Evolutionary conservation across 2,113 vertebrate genomes (phyloP).

Genomic region (Tetrao urogallus): DNA sequence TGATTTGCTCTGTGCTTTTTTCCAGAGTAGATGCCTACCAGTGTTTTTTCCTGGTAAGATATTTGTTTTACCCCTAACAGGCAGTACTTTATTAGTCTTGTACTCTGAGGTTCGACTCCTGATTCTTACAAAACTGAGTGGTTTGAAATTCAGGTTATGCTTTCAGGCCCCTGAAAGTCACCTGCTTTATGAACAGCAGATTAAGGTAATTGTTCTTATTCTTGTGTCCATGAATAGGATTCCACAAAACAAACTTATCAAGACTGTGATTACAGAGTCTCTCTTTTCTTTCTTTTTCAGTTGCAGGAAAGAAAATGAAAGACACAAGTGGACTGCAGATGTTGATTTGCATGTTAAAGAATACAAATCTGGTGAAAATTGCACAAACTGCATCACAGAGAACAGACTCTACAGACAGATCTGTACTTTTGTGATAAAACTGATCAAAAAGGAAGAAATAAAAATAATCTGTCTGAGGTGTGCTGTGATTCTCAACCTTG

Average conservation of each 20-base stretch:
- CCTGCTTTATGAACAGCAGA: not conserved
- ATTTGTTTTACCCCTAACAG: not conserved
- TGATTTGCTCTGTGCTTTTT: not conserved
- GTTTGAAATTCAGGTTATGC: not conserved
- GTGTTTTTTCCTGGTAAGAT: not conserved
- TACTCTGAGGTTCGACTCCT: not conserved
- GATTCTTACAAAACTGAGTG: not conserved
- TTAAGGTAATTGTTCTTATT: not conserved
- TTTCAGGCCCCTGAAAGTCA: not conserved
- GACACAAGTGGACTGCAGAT: not conserved
- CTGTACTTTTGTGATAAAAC: not conserved
- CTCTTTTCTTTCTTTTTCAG: not conserved
- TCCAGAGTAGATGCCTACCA: not conserved
- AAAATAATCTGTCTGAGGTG: not conserved
- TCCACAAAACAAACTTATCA: not conserved
- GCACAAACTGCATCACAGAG: not conserved
- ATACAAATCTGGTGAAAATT: not conserved
- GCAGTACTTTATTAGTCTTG: not conserved
- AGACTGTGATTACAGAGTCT: not conserved
- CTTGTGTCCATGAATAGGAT: not conserved
- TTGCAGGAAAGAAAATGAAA: not conserved
- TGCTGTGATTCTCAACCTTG: not conserved
- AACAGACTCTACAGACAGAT: not conserved
- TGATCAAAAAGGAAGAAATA: not conserved
- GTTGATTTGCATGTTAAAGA: not conserved